phyloP scores from a whole-genome alignment of 2,797 vertebrate genomes.

The Ctenopoma multispine region DNA sequence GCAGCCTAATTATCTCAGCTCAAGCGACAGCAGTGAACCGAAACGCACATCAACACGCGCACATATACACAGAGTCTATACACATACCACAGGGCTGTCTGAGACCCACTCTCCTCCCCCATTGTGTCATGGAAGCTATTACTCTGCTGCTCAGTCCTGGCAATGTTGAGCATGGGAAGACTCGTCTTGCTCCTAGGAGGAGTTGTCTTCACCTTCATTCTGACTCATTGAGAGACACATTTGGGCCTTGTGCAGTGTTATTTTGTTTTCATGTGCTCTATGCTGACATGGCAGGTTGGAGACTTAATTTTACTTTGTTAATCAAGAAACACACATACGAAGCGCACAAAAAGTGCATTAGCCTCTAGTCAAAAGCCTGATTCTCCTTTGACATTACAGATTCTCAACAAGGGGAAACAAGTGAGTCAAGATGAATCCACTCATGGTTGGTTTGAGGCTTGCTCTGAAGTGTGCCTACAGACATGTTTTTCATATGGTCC shows the following conservation, averaged over 20 bases:
- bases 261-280: not conserved
- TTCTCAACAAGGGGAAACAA: constrained; percentile 34
- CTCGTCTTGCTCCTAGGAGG: constrained; percentile 20
- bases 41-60: constrained; percentile 64
- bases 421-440: constrained; percentile 53
- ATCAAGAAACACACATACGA: constrained; percentile 13
- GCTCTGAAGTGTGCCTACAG: constrained; percentile 59
- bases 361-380: constrained; percentile 16
- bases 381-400: constrained; percentile 35
- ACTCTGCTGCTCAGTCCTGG: constrained; percentile 65
- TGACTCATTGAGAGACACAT: not conserved
- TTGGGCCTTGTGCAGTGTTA: not conserved
- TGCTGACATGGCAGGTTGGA: constrained; percentile 1
- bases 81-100: constrained; percentile 60
- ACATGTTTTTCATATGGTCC: constrained; percentile 79
- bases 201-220: constrained; percentile 21
- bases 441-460: constrained; percentile 41
- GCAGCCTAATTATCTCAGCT: constrained; percentile 81
- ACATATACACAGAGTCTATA: constrained; percentile 42
- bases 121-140: constrained; percentile 75
- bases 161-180: constrained; percentile 47
- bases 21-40: constrained; percentile 70
- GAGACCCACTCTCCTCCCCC: constrained; percentile 67
- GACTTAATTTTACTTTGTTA: constrained; percentile 29
- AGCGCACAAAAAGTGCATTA: constrained; percentile 1